phyloP scores from a whole-genome alignment of 2,113 vertebrate species.

The Girardinichthys multiradiatus region DNA sequence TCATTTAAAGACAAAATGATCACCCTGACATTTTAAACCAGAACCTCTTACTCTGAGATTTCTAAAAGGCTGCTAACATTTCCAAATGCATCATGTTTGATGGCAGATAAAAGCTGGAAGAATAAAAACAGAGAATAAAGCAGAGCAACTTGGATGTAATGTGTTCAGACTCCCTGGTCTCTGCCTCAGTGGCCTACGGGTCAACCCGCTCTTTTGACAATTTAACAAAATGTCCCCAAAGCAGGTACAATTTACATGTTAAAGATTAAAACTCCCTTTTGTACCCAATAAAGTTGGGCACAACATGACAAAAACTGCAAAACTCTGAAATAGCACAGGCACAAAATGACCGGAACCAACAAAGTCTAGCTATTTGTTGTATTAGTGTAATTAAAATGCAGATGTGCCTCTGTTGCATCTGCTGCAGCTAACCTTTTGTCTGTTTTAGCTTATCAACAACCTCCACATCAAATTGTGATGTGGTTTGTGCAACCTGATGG shows the following conservation, averaged over 20 bases:
- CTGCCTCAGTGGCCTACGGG: background rate
- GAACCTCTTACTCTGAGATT: background rate
- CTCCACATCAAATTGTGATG: no score
- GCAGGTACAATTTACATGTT: background rate
- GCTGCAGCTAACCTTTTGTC: background rate
- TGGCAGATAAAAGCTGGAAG: background rate
- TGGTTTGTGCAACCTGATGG: no score
- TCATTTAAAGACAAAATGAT: no score
- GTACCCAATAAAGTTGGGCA: background rate
- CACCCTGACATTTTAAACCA: background rate
- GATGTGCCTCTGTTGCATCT: background rate
- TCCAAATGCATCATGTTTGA: background rate
- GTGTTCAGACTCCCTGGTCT: background rate
- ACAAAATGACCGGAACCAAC: no score
- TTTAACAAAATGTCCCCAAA: background rate
- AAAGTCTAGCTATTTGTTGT: background rate
- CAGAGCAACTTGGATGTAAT: background rate
- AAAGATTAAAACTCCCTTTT: background rate
- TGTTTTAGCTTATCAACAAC: no score
- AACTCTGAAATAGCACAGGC: no score
- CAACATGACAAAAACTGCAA: background rate
- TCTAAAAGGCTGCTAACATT: background rate
- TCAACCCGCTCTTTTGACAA: no score
- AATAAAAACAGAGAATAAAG: background rate
- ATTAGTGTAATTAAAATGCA: background rate